Evolutionary conservation across 2,797 vertebrate genomes (phyloP).

Genomic region (Acridotheres tristis): DNA sequence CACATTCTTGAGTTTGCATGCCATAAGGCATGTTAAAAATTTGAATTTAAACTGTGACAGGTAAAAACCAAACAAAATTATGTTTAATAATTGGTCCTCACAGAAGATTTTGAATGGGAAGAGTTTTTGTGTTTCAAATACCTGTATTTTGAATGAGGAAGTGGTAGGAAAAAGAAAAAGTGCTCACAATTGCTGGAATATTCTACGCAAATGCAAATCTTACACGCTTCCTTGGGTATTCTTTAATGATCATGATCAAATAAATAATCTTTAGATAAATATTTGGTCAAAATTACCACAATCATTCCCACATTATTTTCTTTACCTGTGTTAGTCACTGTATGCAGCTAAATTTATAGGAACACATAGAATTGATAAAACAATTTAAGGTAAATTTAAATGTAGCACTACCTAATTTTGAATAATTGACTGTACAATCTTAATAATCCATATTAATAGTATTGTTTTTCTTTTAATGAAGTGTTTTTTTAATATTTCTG

Average conservation of each 20-base stretch:
- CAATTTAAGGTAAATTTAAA: not conserved
- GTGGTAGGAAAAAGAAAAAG: not conserved
- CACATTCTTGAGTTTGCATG: not conserved
- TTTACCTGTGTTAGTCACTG: not conserved
- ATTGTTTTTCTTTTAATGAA: not conserved
- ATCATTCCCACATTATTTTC: not conserved
- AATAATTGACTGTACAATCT: not conserved
- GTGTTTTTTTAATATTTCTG: not conserved
- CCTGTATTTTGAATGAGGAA: not conserved
- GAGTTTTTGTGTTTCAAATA: not conserved
- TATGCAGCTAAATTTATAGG: not conserved
- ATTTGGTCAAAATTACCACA: not conserved
- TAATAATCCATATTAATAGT: not conserved
- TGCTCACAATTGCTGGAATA: not conserved
- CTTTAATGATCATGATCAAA: not conserved
- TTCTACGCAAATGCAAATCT: not conserved
- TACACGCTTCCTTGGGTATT: not conserved
- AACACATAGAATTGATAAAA: not conserved
- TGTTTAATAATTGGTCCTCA: not conserved
- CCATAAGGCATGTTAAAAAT: not conserved
- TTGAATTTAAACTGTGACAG: not conserved
- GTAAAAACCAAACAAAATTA: not conserved
- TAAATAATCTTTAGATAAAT: not conserved
- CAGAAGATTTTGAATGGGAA: not conserved
- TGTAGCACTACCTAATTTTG: not conserved